These are phyloP conservation scores for Lordiphosa fenestrarum DNA, from an alignment of 2,888 invertebrate species.

Conservation along the genomic window DNA sequence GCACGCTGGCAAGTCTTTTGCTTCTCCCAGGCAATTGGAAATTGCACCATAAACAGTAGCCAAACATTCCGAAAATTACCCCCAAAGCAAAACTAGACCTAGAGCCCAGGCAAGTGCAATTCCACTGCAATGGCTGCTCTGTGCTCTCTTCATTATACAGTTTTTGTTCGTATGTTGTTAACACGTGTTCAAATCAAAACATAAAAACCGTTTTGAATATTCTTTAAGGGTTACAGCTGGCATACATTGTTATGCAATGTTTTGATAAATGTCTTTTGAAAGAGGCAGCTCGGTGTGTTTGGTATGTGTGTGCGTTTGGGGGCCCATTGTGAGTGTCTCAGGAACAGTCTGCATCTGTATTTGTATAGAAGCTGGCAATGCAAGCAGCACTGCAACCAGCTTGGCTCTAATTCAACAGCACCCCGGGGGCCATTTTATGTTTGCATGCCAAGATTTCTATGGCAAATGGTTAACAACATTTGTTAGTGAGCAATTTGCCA, in stretches of 20 bases:
- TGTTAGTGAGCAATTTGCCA: too few species aligned
- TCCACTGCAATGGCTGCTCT: too few species aligned
- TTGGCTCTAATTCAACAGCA: slow-evolving; percentile 9
- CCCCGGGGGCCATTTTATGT: slow-evolving; percentile 5
- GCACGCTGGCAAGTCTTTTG: too few species aligned
- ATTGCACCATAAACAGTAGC: too few species aligned
- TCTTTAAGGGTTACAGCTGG: slow-evolving; percentile 25
- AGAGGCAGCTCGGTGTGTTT: slow-evolving; percentile 14
- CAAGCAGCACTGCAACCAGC: background rate
- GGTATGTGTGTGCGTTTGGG: slow-evolving; percentile 9
- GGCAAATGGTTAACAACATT: too few species aligned
- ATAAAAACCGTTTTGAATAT: slow-evolving; percentile 57
- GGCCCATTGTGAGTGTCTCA: slow-evolving; percentile 29
- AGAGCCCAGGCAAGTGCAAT: too few species aligned
- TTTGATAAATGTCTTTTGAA: slow-evolving; percentile 62
- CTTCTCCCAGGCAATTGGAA: too few species aligned
- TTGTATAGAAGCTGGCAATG: background rate
- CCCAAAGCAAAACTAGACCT: too few species aligned
- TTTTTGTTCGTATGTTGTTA: slow-evolving; percentile 48
- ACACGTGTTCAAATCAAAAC: slow-evolving; percentile 56
- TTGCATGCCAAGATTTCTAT: slow-evolving; percentile 1
- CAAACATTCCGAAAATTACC: too few species aligned
- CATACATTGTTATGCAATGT: slow-evolving; percentile 46
- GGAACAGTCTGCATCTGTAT: slow-evolving; percentile 19
- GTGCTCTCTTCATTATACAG: slow-evolving; percentile 4